phyloP scores from a whole-genome alignment of 2,113 vertebrate genomes.

The Chelonoidis abingdonii region DNA sequence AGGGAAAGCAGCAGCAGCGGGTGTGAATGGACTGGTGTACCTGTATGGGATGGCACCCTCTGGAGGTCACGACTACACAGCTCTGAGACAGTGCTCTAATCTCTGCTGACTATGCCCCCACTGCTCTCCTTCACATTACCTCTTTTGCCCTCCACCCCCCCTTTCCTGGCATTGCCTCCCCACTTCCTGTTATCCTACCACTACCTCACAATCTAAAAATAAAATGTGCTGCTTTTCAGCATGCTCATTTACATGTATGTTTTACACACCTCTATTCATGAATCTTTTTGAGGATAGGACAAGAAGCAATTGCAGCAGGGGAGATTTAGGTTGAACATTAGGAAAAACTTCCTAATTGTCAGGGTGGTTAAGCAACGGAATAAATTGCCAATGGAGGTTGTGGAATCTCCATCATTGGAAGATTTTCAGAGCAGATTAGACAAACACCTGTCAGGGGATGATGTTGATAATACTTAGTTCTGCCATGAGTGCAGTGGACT shows the following conservation, averaged over 20 bases:
- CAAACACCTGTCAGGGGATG: too few species aligned
- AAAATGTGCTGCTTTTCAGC: background rate
- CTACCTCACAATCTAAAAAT: background rate
- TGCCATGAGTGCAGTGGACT: too few species aligned
- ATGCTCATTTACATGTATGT: background rate
- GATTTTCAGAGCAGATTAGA: too few species aligned
- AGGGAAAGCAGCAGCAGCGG: background rate
- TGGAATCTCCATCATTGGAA: too few species aligned
- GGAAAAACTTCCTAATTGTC: too few species aligned
- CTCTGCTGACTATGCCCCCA: background rate
- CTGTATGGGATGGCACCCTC: background rate
- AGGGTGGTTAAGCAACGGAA: too few species aligned
- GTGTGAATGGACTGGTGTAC: rapidly evolving
- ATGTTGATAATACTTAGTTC: too few species aligned
- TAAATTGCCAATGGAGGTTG: too few species aligned
- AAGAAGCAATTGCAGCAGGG: too few species aligned
- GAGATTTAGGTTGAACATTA: too few species aligned
- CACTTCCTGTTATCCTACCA: background rate
- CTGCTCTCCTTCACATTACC: rapidly evolving
- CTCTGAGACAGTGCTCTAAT: background rate
- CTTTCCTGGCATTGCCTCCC: background rate
- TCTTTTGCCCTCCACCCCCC: background rate
- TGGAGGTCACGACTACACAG: rapidly evolving
- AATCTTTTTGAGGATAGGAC: rapidly evolving
- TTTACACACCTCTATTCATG: background rate